Evolutionary conservation across 2,888 invertebrate species (phyloP).

Genomic region (Cryptus viduatorius): DNA sequence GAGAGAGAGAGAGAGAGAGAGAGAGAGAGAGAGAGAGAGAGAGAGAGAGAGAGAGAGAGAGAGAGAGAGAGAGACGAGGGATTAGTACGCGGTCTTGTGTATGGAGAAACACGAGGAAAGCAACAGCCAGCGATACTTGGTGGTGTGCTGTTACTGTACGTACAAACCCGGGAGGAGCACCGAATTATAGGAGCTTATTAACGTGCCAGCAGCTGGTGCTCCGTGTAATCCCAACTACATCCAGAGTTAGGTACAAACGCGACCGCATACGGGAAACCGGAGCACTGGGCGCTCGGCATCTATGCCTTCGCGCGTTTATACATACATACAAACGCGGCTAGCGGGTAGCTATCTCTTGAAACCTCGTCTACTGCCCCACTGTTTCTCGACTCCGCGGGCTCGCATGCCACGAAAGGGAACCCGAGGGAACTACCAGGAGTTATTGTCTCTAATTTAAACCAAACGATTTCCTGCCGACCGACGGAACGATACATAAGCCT

Average conservation of each 20-base stretch:
- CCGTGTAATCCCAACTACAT: conserved; percentile 74
- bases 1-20: conserved; percentile 12
- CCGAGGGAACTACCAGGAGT: conserved; percentile 61
- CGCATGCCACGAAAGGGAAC: conserved; percentile 18
- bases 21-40: conserved; percentile 12
- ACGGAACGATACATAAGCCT: conserved; percentile 44
- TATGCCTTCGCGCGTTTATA: background rate
- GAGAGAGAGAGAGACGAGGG: conserved; percentile 20
- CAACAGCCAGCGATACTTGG: conserved; percentile 25
- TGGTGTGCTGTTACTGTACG: conserved; percentile 69
- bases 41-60: conserved; percentile 7
- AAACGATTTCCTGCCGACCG: conserved; percentile 78
- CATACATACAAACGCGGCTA: background rate
- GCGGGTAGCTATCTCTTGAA: too few species aligned
- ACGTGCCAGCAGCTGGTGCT: conserved; percentile 77
- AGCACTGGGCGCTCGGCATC: conserved; percentile 33
- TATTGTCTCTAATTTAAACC: conserved; percentile 81
- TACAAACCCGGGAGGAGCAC: conserved; percentile 58
- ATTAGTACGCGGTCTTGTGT: conserved; percentile 51
- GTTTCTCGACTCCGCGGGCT: background rate
- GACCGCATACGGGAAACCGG: conserved; percentile 55
- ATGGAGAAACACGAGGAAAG: conserved; percentile 16
- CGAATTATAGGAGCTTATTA: conserved; percentile 79
- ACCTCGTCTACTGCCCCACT: conserved; percentile 17
- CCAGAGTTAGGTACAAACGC: conserved; percentile 68